A percentile compares a stretch with the other conserved stretches of the same genome.
These are phyloP conservation scores for Scomber japonicus DNA, from an alignment of 2,113 vertebrate genomes.

Conservation along the genomic window DNA sequence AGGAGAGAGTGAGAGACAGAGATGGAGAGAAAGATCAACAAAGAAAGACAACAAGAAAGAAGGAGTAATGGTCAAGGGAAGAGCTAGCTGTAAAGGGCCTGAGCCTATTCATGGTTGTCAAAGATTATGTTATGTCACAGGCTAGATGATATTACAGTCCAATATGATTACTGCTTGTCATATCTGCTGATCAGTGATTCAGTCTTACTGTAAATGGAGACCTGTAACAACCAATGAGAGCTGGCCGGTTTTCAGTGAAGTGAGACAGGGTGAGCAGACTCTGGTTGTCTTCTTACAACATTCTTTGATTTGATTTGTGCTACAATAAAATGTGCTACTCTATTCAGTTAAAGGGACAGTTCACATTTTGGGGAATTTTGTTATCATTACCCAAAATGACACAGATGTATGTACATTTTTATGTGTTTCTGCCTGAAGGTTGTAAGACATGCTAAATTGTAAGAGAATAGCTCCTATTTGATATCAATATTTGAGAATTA, in stretches of 20 bases:
- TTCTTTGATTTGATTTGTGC: conserved; percentile 18
- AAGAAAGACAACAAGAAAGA: neutral
- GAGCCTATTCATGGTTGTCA: neutral
- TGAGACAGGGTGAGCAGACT: neutral
- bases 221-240: conserved; percentile 7
- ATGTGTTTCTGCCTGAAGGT: neutral
- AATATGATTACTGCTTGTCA: neutral
- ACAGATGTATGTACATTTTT: neutral
- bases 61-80: neutral
- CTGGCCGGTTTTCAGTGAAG: conserved; percentile 12
- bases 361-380: neutral
- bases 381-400: conserved; percentile 3
- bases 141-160: conserved; percentile 3
- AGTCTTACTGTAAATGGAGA: neutral
- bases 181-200: conserved; percentile 10
- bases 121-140: neutral
- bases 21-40: conserved; percentile 24
- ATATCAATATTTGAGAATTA: too few relatives aligned
- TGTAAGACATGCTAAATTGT: neutral
- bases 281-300: conserved; percentile 17
- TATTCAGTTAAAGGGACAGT: neutral
- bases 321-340: neutral
- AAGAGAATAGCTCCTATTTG: neutral
- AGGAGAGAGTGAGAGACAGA: conserved; percentile 25
- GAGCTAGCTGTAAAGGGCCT: neutral